A percentile compares a stretch with the other conserved stretches of the same genome.
Conservation (phyloP, 2,797 vertebrate species). For the Phyllotis vaccarum region DNA sequence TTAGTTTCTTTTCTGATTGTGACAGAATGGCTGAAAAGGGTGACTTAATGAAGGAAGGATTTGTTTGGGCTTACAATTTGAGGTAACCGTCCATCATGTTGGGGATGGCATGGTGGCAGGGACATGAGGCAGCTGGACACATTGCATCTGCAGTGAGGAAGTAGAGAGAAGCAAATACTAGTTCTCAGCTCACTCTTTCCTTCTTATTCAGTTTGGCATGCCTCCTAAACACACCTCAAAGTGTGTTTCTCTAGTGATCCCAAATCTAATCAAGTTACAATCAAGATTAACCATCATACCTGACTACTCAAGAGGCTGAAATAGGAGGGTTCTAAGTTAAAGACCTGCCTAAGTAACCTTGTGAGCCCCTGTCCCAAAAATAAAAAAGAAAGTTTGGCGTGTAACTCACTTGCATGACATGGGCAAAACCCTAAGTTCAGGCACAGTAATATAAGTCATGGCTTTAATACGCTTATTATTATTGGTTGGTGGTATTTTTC, state of each 20-base stretch:
- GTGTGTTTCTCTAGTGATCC: background rate
- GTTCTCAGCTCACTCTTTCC: background rate
- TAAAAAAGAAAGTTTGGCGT: background rate
- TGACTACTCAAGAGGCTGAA: background rate
- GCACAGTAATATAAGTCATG: background rate
- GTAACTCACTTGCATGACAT: background rate
- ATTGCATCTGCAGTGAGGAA: background rate
- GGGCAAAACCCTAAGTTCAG: background rate
- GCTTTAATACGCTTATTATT: constrained; percentile 25
- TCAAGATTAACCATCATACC: background rate
- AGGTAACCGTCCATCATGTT: background rate
- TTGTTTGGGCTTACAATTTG: background rate
- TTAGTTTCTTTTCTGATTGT: background rate
- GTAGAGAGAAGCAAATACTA: background rate
- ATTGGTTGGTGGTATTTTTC: background rate
- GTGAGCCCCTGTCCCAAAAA: background rate
- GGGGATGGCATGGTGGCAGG: background rate
- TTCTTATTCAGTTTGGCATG: background rate
- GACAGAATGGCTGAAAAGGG: background rate
- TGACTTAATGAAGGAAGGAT: background rate
- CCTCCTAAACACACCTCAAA: background rate
- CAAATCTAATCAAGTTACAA: background rate
- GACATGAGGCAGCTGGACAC: background rate
- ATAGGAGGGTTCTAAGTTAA: background rate
- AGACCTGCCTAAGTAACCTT: background rate